Conservation (phyloP, 2,113 vertebrate species). For the Elanoides forficatus region DNA sequence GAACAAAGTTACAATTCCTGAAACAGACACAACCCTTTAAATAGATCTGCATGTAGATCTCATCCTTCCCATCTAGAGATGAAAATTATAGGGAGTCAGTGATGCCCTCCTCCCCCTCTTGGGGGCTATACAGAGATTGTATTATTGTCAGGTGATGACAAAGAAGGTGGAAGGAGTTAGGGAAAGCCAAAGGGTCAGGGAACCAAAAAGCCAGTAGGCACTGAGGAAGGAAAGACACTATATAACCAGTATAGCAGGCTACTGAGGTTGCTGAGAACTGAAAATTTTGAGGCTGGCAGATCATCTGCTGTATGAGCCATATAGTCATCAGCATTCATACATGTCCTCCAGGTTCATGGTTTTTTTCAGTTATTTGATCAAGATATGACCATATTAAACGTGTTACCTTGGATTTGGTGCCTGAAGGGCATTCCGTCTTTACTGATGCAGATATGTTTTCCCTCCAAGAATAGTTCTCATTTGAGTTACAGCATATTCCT, state of each 20-base stretch:
- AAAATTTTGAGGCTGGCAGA: not conserved
- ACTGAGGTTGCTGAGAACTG: not conserved
- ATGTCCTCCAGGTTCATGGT: not conserved
- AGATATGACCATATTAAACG: not conserved
- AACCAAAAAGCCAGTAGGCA: not conserved
- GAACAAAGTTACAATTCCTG: slow-evolving; percentile 37
- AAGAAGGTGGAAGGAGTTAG: not conserved
- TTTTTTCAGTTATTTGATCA: not conserved
- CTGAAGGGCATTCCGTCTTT: not conserved
- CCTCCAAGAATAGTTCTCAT: not conserved
- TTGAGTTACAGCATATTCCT: not conserved
- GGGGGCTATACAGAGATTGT: not conserved
- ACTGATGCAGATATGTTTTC: not conserved
- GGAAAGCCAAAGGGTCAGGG: not conserved
- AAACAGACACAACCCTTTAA: slow-evolving; percentile 37
- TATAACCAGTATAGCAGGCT: not conserved
- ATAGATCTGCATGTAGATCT: slow-evolving; percentile 29
- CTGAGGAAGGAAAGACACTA: not conserved
- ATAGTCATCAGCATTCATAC: not conserved
- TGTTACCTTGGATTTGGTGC: not conserved
- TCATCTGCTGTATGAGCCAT: not conserved
- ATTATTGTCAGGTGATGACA: not conserved
- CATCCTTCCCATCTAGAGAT: slow-evolving; percentile 25
- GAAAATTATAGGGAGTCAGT: slow-evolving; percentile 50
- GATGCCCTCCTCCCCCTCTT: slow-evolving; percentile 18